A percentile compares a stretch with the other conserved stretches of the same genome.
phyloP scores from a whole-genome alignment of 2,888 invertebrate genomes.

The Lysandra coridon region DNA sequence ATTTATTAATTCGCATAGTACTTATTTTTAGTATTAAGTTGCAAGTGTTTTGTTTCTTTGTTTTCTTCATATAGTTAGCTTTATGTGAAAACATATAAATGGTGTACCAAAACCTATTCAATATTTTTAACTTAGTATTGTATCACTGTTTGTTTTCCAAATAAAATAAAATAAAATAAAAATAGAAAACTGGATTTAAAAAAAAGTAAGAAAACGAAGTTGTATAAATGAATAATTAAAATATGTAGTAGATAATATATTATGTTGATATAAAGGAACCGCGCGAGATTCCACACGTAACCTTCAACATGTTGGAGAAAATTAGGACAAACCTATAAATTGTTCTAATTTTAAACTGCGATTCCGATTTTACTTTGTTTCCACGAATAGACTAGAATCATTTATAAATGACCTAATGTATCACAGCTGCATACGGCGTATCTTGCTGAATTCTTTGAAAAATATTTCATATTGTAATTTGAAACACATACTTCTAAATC shows the following conservation, averaged over 20 bases:
- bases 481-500: no score
- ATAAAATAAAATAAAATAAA: no score
- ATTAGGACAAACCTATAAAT: conserved; percentile 22
- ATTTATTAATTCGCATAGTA: no score
- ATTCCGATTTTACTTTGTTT: conserved; percentile 8
- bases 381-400: background rate
- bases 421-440: background rate
- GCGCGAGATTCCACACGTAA: background rate
- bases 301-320: conserved; percentile 5
- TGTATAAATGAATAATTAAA: background rate
- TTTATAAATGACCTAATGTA: background rate
- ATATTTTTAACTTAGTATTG: no score
- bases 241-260: background rate
- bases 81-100: no score
- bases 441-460: background rate
- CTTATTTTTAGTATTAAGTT: no score
- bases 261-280: background rate
- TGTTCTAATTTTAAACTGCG: conserved; percentile 13
- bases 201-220: background rate
- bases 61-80: no score
- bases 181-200: no score
- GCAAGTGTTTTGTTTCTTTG: no score
- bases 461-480: background rate
- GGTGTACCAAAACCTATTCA: no score
- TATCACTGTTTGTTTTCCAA: no score